phyloP scores from a whole-genome alignment of 2,797 vertebrate genomes.

The Peromyscus attwateri region DNA sequence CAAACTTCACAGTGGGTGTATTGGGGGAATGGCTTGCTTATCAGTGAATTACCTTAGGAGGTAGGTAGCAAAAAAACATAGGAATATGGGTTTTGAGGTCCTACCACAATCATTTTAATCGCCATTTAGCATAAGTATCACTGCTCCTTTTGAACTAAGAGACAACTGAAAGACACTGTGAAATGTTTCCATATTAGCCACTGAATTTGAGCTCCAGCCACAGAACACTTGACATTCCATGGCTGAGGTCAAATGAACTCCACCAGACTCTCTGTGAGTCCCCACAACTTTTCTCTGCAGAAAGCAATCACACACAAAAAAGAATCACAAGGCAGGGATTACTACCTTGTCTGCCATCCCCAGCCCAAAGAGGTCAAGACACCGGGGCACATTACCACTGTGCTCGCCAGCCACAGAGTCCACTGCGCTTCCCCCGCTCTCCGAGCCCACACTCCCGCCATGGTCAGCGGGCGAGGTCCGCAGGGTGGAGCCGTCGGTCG shows the following conservation, averaged over 20 bases:
- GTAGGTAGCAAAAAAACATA: not conserved
- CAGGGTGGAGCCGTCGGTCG: constrained; percentile 98
- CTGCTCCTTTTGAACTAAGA: constrained; percentile 2
- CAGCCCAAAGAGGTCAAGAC: constrained; percentile 6
- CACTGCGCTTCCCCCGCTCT: constrained; percentile 98
- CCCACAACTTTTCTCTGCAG: not conserved
- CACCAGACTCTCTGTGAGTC: not conserved
- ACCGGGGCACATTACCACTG: constrained; percentile 91
- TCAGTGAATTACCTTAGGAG: not conserved
- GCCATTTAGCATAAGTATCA: not conserved
- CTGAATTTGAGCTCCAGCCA: not conserved
- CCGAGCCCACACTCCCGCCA: constrained; percentile 98
- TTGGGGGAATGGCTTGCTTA: not conserved
- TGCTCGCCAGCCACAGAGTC: constrained; percentile 99
- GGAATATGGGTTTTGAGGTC: not conserved
- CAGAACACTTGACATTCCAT: not conserved
- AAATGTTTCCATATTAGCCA: constrained; percentile 25
- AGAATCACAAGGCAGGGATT: not conserved
- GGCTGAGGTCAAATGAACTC: not conserved
- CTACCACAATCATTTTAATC: not conserved
- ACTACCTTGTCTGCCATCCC: constrained; percentile 12
- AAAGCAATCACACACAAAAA: not conserved
- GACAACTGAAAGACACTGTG: not conserved
- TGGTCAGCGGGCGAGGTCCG: constrained; percentile 99
- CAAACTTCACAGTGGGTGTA: constrained; percentile 26